Base-by-base conservation (phyloP, 2,113 vertebrate species). In the Zeus faber region DNA sequence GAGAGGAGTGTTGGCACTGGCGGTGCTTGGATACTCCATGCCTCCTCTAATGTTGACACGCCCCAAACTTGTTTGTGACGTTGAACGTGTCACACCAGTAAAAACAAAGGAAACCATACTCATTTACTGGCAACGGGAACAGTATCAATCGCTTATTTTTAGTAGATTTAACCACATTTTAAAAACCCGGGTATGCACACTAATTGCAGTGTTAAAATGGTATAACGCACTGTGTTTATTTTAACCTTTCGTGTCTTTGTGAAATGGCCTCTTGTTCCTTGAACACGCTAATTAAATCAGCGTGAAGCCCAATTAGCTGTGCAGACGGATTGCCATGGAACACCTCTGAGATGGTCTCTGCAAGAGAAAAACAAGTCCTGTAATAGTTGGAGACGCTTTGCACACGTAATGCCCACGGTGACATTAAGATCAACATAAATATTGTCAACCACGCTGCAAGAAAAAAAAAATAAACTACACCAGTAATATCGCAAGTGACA, bases 251-350 rank as follows among this genome's bases (percentile, higher is more conserved):
- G 24, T 35, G 37, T n/a, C n/a, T n/a, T 18, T 50, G 20, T 29
- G 8, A 51, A 3, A 51, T 44, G 58, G 25, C 47, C 17, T 46
- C 40, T 39, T 20, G 26, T 57, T 65, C 47, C 40, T n/a, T 35
- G 31, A 33, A 13, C 40, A 45, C 67, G 66, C 33, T 57, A 58
- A 68, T 70, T 66, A 71, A 58, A 68, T 69, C 61, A 67, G 24
- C 54, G 49, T 56, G 50, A 64, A 49, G 55, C 44, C 55, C 56
- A 53, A 68, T 63, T 59, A 51, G 51, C 52, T 54, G 29, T 40
- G 22, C 33, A 20, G 60, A 65, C 51, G 45, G 57, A 23, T 21
- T 37, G 54, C 31, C 16, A n/a, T n/a, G 9, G 17, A 58, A 35
- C 10, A n/a, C 24, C 41, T 29, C 45, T 37, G 29, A 45, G 57